phyloP scores from a whole-genome alignment of 2,797 vertebrate species.

The Xerus rutilus region DNA sequence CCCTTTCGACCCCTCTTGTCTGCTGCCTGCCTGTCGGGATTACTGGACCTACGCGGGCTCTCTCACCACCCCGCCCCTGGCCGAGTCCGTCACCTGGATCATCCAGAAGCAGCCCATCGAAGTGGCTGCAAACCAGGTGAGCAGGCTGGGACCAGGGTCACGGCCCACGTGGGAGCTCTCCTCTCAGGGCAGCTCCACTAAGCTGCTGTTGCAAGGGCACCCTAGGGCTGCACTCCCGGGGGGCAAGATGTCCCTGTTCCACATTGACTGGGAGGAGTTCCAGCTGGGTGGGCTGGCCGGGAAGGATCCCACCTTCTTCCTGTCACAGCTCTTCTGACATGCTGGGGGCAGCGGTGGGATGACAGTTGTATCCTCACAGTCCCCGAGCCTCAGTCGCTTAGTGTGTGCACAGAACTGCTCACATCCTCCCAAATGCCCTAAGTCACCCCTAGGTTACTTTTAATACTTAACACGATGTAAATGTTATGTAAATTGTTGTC shows the following conservation, averaged over 20 bases:
- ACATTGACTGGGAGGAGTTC: neutral
- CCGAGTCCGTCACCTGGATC: slow-evolving; percentile 96
- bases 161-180: fast-evolving
- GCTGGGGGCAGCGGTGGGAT: too few species aligned
- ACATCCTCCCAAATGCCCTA: too few species aligned
- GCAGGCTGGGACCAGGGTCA: neutral
- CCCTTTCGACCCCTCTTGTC: slow-evolving; percentile 92
- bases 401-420: neutral
- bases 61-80: slow-evolving; percentile 95
- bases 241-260: too few species aligned
- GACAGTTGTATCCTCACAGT: fast-evolving
- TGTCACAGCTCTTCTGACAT: too few species aligned
- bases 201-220: too few species aligned
- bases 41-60: slow-evolving; percentile 98
- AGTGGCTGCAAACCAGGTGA: slow-evolving; percentile 96
- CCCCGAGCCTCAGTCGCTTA: too few species aligned
- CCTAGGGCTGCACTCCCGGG: too few species aligned
- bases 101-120: slow-evolving; percentile 95
- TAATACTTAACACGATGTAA: too few species aligned
- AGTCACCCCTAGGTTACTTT: too few species aligned
- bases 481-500: too few species aligned
- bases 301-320: too few species aligned
- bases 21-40: slow-evolving; percentile 93
- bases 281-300: fast-evolving
- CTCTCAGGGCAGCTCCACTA: neutral